Evolutionary conservation across 1,140 invertebrate species (phyloP).

Genomic region (Sarcophaga bullata): DNA sequence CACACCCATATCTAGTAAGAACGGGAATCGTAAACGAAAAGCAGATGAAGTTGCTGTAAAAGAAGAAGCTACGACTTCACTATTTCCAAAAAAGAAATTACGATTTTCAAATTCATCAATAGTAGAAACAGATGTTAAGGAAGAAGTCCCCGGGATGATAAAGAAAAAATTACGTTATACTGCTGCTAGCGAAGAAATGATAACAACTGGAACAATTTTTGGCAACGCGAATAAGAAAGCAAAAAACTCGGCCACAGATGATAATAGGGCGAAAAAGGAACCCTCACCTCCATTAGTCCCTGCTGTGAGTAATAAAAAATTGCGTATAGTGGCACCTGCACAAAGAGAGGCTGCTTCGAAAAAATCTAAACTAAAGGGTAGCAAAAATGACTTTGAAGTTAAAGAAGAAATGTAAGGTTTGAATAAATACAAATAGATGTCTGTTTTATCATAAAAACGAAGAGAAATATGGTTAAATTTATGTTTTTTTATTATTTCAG

Average conservation of each 20-base stretch:
- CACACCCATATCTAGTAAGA: background rate
- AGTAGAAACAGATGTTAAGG: background rate
- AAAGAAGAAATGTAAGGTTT: conserved; percentile 37
- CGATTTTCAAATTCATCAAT: background rate
- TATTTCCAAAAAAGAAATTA: background rate
- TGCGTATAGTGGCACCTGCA: background rate
- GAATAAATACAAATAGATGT: background rate
- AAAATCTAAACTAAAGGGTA: conserved; percentile 10
- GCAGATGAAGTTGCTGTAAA: conserved; percentile 25
- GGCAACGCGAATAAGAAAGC: background rate
- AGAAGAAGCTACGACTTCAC: background rate
- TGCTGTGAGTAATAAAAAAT: conserved; percentile 12
- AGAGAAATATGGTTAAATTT: background rate
- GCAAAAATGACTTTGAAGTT: background rate
- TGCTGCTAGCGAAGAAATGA: background rate
- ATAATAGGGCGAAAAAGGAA: background rate
- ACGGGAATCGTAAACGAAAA: conserved; percentile 39
- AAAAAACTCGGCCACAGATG: background rate
- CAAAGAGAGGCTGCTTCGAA: background rate
- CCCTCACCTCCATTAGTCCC: background rate
- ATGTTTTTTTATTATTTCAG: background rate
- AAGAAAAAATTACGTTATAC: background rate
- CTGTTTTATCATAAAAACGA: background rate
- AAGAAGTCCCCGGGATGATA: background rate
- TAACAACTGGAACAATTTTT: background rate